Evolutionary conservation across 2,797 vertebrate species (phyloP).

Genomic region (Rhynchotus rufescens): DNA sequence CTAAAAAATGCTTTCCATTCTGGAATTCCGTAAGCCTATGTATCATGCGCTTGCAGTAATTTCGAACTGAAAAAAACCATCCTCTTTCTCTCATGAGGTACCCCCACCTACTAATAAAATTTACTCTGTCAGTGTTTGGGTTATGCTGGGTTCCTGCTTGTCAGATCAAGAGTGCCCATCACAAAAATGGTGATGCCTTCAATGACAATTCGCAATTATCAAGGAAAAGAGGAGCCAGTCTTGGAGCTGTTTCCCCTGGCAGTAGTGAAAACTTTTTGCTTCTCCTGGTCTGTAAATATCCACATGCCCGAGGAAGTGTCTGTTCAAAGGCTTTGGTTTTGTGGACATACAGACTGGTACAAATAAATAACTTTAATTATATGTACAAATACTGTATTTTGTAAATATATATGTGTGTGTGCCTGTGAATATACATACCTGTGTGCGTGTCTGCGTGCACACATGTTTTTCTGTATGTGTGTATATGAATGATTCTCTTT

Average conservation of each 20-base stretch:
- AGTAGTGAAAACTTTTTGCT: background rate
- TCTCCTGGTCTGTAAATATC: background rate
- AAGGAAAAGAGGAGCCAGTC: background rate
- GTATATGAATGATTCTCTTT: background rate
- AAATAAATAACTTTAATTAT: background rate
- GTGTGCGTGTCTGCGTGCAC: too few species aligned
- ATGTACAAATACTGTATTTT: background rate
- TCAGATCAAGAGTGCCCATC: background rate
- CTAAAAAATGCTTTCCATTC: background rate
- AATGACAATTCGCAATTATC: background rate
- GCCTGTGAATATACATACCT: background rate
- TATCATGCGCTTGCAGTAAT: background rate
- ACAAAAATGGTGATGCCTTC: background rate
- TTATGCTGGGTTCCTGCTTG: background rate
- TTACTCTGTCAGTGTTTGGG: background rate
- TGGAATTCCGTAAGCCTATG: background rate
- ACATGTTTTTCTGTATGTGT: background rate
- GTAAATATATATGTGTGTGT: background rate
- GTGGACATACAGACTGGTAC: background rate
- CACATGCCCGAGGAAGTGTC: background rate
- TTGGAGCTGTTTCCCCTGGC: background rate
- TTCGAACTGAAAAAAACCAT: rapidly evolving
- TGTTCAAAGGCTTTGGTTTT: background rate
- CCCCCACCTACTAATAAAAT: background rate
- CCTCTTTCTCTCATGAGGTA: rapidly evolving